Base-by-base conservation (phyloP, 2,888 invertebrate genomes). In the Meta bourneti region DNA sequence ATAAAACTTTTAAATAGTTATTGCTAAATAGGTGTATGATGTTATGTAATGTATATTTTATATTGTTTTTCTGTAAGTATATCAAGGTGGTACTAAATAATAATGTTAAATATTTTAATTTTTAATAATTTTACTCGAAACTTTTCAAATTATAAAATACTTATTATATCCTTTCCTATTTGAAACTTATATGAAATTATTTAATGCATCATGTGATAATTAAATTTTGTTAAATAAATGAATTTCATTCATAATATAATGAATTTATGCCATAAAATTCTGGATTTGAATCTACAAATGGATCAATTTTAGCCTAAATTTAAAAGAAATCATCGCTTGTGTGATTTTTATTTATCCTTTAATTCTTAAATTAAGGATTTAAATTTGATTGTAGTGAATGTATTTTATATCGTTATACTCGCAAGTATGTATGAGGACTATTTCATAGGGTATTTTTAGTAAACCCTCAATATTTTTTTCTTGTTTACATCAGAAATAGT, bases 241-340 rank as follows among this genome's bases (percentile, higher is more conserved):
- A 61, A 61, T 61, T 61, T 61, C 1, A 61, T 61, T 7, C 11
- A 61, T 61, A 16, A 61, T 11, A 61, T 9, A 61, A 61, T 61
- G 61, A 61, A 9, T 61, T 61, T 61, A 61, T 61, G 61, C 16
- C 61, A 61, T 34, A 34, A 82, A 72, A 81, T n/a, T 82, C 91
- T 91, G 91, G 91, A 87, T 91, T 78, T 91, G 91, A 91, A 91
- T 91, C 91, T 91, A 91, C 91, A 91, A 91, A 91, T 91, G 91
- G 34, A 78, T 61, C 69, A 48, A 74, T 7, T 75, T 79, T 51
- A 20, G 61, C 34, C 71, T 70, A 20, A 49, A 9, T 77, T 75
- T 78, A 75, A 51, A 82, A 16, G 6, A 48, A 48, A 54, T 54
- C 13, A 77, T 74, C 6, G 34, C 51, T 82, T 82, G 48, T 49